phyloP scores from a whole-genome alignment of 1,140 invertebrate species.

The Pseudomyrmex dendroicus region DNA sequence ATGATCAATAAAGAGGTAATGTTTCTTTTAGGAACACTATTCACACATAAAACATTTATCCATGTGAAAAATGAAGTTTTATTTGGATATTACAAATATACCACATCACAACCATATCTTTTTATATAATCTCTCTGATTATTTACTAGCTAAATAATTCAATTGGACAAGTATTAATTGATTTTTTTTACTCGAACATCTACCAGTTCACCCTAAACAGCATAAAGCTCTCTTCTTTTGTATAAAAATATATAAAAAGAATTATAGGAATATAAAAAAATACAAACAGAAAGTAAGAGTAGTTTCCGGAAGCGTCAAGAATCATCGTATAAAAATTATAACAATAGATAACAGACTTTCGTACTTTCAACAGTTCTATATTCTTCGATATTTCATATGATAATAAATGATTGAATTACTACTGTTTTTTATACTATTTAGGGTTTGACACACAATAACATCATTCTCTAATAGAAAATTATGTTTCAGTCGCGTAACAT shows the following conservation, averaged over 20 bases:
- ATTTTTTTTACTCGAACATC: not conserved
- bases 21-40: constrained; percentile 23
- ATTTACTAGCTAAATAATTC: not conserved
- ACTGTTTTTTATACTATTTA: constrained; percentile 35
- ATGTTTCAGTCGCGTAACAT: not conserved
- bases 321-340: not conserved
- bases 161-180: constrained; percentile 21
- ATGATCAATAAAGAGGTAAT: not conserved
- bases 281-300: not conserved
- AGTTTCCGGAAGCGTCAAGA: constrained; percentile 5
- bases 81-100: constrained; percentile 21
- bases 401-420: not conserved
- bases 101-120: not conserved
- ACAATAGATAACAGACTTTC: no score
- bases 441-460: not conserved
- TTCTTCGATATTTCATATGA: not conserved
- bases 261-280: not conserved
- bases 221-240: not conserved
- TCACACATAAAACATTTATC: constrained; percentile 30
- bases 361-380: not conserved
- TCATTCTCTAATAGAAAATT: not conserved
- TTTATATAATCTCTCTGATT: constrained; percentile 8
- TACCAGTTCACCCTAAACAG: not conserved
- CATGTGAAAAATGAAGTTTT: constrained; percentile 12
- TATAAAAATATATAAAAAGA: constrained; percentile 17